Evolutionary conservation across 2,113 vertebrate genomes (phyloP), one percentile per base, ranked within the genome.

Genomic region (Trinectes maculatus): DNA sequence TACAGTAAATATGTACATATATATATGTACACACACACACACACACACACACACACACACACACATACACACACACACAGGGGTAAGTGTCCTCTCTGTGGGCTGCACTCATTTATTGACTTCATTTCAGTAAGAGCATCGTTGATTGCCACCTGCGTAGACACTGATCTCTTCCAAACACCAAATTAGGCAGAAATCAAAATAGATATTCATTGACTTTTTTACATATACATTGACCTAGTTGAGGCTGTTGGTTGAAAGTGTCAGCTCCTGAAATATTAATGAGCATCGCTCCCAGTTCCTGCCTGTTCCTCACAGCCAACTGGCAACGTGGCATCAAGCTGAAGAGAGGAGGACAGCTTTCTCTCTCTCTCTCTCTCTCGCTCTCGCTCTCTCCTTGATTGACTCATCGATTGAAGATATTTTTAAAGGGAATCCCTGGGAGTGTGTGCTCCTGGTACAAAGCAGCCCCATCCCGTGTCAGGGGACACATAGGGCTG

Each of bases 341-440:
- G 85, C 91, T 89, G 86, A 91, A 82, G 82, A 88, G 89, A 87
- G 89, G 79, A 84, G 88, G 87, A 87, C 86, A 85, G 82, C 86
- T 91, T 88, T 90, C 90, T 85, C 22, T 22, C n/a, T n/a, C n/a
- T n/a, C n/a, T n/a, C n/a, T n/a, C n/a, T n/a, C n/a, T n/a, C n/a
- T n/a, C n/a, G n/a, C n/a, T n/a, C n/a, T n/a, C n/a, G n/a, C n/a
- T 91, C 77, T 81, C 85, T 90, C 86, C 92, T 92, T 93, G 92
- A 93, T 93, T 94, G 92, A 93, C 93, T 94, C 87, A 93, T 92
- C 82, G 92, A 93, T 93, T 94, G 92, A 94, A 94, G 93, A 94
- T 94, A 94, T 94, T 92, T 94, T 94, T 93, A 92, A 93, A 94
- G 89, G 84, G 91, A 91, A 89, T 93, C 92, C 92, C 92, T 83